Evolutionary conservation across 2,797 vertebrate genomes (phyloP), one percentile per base, ranked within the genome.

Genomic region (Luscinia luscinia): DNA sequence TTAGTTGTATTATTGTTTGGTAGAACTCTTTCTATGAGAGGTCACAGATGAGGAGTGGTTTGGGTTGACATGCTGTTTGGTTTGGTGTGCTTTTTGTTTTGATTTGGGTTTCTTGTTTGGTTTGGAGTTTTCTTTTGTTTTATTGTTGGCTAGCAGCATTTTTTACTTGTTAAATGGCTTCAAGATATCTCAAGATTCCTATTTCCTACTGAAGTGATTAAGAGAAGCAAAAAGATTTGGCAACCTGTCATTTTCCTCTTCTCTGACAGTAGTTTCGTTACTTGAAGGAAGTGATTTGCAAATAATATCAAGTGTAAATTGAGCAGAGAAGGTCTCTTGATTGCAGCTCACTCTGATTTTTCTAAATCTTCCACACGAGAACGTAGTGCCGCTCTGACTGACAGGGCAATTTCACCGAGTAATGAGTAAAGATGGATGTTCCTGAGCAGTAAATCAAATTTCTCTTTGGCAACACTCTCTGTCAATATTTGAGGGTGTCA

Each of bases 371-470:
- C 15, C 38, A 28, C 41, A 15, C 0, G 0, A 90, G 93, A 88
- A 90, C 34, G 32, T 43, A 79, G 15, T 51, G 20, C 57, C 90
- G 48, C 54, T 88, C 28, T 96, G 91, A 96, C 57, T 96, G 90
- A 94, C 84, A 84, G 74, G 52, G 78, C 66, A 86, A 66, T 94
- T 94, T 96, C 36, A 48, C 69, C 32, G 0, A 91, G 54, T 94
- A 84, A 91, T 73, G 62, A 78, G 46, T 94, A 88, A 94, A 95
- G 76, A 91, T 78, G 51, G 40, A 93, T 75, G 48, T 78, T 40
- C 54, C 40, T 1, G 5, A 68, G 43, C 82, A 94, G 70, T 85
- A 94, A 86, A 86, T 94, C 46, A 75, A 62, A 90, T 85, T 90
- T 91, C 40, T 94, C 63, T 67, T 93, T 38, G n/a, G 40, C 58